These are phyloP conservation scores for Sarcophaga caerulescens DNA, from an alignment of 2,888 invertebrate species.

Conservation along the genomic window DNA sequence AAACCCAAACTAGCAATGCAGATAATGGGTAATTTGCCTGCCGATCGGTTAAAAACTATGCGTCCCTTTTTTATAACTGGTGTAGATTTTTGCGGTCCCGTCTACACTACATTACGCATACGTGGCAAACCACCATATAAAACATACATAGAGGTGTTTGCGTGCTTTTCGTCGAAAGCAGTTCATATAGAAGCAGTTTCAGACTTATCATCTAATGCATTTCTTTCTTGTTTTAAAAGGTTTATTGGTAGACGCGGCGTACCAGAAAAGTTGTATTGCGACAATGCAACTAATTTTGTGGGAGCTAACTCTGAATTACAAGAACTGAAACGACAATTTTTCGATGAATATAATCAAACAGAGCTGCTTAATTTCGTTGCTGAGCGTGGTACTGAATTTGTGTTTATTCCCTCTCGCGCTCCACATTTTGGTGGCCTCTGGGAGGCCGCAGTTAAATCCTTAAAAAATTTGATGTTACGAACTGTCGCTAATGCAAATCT, in stretches of 20 bases:
- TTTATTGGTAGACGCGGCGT: constrained; percentile 28
- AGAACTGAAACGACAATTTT: constrained; percentile 23
- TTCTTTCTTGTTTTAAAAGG: constrained; percentile 32
- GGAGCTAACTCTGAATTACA: constrained; percentile 30
- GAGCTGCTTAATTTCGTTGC: constrained; percentile 29
- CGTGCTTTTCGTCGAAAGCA: constrained; percentile 49
- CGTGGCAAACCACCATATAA: constrained; percentile 50
- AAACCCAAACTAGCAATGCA: constrained; percentile 53
- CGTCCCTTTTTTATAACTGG: constrained; percentile 15
- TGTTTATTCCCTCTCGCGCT: constrained; percentile 59
- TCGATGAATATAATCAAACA: neutral
- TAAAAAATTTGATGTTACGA: constrained; percentile 45
- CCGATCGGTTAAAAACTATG: constrained; percentile 28
- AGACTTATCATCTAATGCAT: constrained; percentile 28
- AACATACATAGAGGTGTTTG: constrained; percentile 54
- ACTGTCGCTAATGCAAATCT: constrained; percentile 46
- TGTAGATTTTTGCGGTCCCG: constrained; percentile 19
- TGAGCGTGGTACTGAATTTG: constrained; percentile 27
- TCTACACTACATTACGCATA: constrained; percentile 30
- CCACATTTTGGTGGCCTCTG: constrained; percentile 64
- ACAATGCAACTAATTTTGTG: constrained; percentile 34
- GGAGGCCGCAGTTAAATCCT: constrained; percentile 46
- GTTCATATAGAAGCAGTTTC: constrained; percentile 36
- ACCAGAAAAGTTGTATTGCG: constrained; percentile 9
- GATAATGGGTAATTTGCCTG: constrained; percentile 63